Percentiles rank a stretch among this genome's conserved stretches.
Conservation (phyloP, 2,113 vertebrate genomes). For the Sinosuthora webbiana region DNA sequence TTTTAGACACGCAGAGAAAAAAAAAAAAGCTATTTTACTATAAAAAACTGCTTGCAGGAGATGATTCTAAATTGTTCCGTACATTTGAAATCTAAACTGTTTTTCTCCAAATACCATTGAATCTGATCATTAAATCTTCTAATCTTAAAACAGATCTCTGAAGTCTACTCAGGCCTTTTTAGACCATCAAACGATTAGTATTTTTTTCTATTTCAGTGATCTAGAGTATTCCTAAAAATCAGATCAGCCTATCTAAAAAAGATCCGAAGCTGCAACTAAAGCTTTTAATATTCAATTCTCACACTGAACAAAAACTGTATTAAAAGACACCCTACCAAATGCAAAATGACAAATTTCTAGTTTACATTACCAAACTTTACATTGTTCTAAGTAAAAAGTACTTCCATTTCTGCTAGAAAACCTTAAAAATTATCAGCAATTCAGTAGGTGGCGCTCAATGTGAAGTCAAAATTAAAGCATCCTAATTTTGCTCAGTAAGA, state of each 20-base stretch:
- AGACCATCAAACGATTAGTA: background rate
- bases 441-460: constrained; percentile 20
- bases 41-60: background rate
- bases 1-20: background rate
- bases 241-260: background rate
- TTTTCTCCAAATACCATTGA: background rate
- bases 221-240: background rate
- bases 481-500: background rate
- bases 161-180: background rate
- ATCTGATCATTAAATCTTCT: background rate
- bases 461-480: background rate
- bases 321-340: background rate
- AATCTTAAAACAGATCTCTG: background rate
- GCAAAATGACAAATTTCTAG: background rate
- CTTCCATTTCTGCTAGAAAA: background rate
- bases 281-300: background rate
- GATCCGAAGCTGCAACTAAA: background rate
- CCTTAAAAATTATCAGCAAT: background rate
- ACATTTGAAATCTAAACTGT: background rate
- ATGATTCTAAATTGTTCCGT: background rate
- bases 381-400: background rate
- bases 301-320: background rate
- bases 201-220: background rate
- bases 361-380: background rate
- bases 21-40: background rate